These are phyloP conservation scores for Tolypeutes matacus DNA, from an alignment of 2,797 vertebrate genomes.

Conservation along the genomic window DNA sequence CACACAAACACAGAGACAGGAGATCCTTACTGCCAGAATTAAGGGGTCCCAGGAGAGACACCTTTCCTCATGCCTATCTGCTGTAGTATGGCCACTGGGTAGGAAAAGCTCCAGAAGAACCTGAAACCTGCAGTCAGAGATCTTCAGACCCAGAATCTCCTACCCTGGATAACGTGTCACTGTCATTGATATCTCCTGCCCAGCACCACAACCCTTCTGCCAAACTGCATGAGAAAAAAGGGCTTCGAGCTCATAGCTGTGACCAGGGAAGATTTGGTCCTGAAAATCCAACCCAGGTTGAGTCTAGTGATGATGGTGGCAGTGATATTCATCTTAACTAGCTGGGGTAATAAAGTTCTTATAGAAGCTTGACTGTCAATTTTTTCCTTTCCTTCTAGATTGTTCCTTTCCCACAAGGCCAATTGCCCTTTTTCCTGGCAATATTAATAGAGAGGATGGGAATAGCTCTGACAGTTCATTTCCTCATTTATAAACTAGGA, in stretches of 20 bases:
- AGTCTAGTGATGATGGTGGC: background rate
- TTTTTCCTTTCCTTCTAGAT: slow-evolving; percentile 34
- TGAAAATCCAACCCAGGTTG: background rate
- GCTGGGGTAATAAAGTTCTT: background rate
- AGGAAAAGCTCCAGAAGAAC: slow-evolving; percentile 35
- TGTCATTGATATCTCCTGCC: slow-evolving; percentile 24
- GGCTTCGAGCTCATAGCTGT: background rate
- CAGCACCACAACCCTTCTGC: background rate
- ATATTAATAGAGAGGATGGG: background rate
- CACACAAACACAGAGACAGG: background rate
- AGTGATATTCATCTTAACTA: background rate
- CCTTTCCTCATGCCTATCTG: background rate
- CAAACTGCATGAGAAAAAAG: background rate
- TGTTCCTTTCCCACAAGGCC: slow-evolving; percentile 29
- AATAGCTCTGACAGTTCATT: background rate
- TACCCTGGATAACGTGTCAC: background rate
- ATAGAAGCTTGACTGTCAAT: background rate
- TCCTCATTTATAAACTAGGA: slow-evolving; percentile 56
- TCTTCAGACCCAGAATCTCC: background rate
- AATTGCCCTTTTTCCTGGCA: slow-evolving; percentile 11
- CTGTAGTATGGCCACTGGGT: background rate
- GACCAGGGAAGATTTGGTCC: background rate
- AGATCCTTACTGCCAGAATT: background rate
- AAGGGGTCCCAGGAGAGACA: background rate
- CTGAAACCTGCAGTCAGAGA: slow-evolving; percentile 15